Percentiles rank a stretch among this genome's conserved stretches.
phyloP scores from a whole-genome alignment of 2,888 invertebrate genomes.

The Serripes groenlandicus region DNA sequence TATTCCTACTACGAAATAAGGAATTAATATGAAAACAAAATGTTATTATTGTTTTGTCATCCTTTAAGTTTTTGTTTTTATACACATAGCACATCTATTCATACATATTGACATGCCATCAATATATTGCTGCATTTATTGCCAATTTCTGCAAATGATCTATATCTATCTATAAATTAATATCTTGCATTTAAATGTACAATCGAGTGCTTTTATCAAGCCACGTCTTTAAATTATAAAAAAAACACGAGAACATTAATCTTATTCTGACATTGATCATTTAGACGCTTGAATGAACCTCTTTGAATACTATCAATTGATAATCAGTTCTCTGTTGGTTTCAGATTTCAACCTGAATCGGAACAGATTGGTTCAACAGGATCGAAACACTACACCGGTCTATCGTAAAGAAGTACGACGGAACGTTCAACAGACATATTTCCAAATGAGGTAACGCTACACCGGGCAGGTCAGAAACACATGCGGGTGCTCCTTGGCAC shows the following conservation, averaged over 20 bases:
- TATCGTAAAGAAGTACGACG: neutral
- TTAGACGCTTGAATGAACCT: slow-evolving; percentile 26
- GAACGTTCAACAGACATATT: neutral
- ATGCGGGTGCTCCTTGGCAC: neutral
- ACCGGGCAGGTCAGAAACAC: neutral
- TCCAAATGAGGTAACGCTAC: neutral
- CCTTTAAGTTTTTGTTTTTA: no score
- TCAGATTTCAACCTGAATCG: slow-evolving; percentile 36
- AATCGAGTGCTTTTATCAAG: no score
- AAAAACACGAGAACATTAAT: slow-evolving; percentile 13
- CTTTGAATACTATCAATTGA: slow-evolving; percentile 23
- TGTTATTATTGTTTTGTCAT: no score
- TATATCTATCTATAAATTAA: no score
- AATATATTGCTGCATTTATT: no score
- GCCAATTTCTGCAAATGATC: no score
- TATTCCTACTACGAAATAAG: no score
- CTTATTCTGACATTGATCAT: slow-evolving; percentile 30
- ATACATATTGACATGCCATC: no score
- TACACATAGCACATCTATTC: no score
- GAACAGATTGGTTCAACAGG: slow-evolving; percentile 11
- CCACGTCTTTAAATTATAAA: neutral
- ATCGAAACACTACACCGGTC: slow-evolving; percentile 21
- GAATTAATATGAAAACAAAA: no score
- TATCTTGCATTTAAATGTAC: no score
- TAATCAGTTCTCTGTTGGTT: slow-evolving; percentile 16